These are phyloP conservation scores for Channa argus DNA, from an alignment of 2,113 vertebrate genomes.

Conservation along the genomic window DNA sequence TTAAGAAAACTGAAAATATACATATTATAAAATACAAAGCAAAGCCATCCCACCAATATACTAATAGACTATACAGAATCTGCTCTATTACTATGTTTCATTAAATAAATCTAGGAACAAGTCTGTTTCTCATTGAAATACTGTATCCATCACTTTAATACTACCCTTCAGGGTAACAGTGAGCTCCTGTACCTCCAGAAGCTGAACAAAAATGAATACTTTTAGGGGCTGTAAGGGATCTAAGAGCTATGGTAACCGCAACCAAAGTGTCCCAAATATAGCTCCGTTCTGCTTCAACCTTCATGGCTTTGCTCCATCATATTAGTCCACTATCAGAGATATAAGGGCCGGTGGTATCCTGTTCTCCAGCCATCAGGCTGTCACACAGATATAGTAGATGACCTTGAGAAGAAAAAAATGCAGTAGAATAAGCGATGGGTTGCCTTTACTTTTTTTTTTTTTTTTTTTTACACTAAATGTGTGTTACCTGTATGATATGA, in stretches of 20 bases:
- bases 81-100: constrained; percentile 29
- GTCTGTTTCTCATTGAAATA: constrained; percentile 63
- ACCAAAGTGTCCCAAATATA: constrained; percentile 76
- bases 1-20: constrained; percentile 35
- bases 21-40: constrained; percentile 39
- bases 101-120: constrained; percentile 37
- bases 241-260: constrained; percentile 64
- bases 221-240: constrained; percentile 59
- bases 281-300: constrained; percentile 45
- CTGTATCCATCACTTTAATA: constrained; percentile 60
- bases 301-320: constrained; percentile 64
- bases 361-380: constrained; percentile 37
- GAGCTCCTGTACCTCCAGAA: constrained; percentile 61
- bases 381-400: constrained; percentile 19
- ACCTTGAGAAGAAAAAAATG: constrained; percentile 34
- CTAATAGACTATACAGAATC: constrained; percentile 4
- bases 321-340: constrained; percentile 62
- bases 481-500: neutral
- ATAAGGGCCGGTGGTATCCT: constrained; percentile 31
- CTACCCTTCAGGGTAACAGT: constrained; percentile 56
- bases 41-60: constrained; percentile 8
- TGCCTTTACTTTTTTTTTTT: constrained; percentile 8
- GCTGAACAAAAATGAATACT: constrained; percentile 66
- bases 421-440: constrained; percentile 14
- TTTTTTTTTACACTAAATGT: neutral